Conservation (phyloP, 2,888 invertebrate species). For the Brenthis ino region DNA sequence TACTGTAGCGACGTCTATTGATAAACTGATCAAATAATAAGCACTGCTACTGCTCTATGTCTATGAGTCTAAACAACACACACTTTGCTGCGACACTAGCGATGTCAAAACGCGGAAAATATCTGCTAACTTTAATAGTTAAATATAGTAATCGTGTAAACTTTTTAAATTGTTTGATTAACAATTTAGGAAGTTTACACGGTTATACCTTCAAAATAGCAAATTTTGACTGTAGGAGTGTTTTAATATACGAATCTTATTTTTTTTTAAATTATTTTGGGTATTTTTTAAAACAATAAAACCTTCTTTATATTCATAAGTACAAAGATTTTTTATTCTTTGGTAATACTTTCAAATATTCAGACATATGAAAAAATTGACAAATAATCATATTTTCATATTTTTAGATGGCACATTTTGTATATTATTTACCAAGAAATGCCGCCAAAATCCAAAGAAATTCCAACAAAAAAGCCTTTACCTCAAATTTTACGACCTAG, state of each 20-base stretch:
- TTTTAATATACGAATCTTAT: too few relatives aligned
- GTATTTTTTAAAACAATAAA: too few relatives aligned
- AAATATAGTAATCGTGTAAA: not conserved
- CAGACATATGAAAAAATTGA: too few relatives aligned
- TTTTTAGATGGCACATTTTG: too few relatives aligned
- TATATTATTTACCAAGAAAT: conserved; percentile 41
- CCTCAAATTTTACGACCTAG: conserved; percentile 51
- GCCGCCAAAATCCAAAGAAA: conserved; percentile 61
- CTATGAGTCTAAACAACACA: too few relatives aligned
- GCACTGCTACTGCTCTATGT: conserved; percentile 53
- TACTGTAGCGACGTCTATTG: conserved; percentile 54
- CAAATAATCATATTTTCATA: too few relatives aligned
- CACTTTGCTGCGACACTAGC: conserved; percentile 43
- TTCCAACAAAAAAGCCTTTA: conserved; percentile 51
- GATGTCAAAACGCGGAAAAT: conserved; percentile 29
- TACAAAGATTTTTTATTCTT: too few relatives aligned
- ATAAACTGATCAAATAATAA: conserved; percentile 19
- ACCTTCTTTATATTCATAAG: too few relatives aligned
- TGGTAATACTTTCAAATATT: too few relatives aligned
- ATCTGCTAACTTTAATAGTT: not conserved
- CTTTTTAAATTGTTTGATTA: too few relatives aligned
- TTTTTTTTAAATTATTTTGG: too few relatives aligned
- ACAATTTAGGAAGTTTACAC: not conserved
- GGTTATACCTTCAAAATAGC: not conserved
- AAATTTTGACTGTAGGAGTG: too few relatives aligned